Evolutionary conservation across 1,140 invertebrate genomes (phyloP), one percentile per base, ranked within the genome.

Genomic region (Wasmannia auropunctata): DNA sequence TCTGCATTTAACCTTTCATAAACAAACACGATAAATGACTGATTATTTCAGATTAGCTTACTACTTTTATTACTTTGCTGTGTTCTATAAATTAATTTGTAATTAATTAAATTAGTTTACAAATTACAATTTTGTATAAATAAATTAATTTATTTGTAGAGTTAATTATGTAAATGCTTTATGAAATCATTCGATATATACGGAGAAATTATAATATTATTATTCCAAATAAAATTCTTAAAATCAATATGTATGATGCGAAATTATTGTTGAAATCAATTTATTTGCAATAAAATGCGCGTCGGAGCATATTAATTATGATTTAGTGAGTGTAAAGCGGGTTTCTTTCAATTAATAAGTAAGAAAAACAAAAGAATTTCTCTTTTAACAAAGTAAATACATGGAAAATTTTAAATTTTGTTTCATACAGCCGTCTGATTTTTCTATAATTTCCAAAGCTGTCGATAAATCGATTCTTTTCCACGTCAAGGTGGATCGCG

Each of bases 91-190:
- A 76, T 76, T n/a, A 60, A 76, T 76, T 60, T 31, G 31, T 31
- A 16, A 34, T 72, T 11, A 74, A 74, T 54, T 37, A 56, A 56
- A 16, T 37, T 25, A 25, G 28, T 37, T 46, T n/a, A 19, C 10
- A 34, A 62, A 77, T 62, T 43, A 46, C 25, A 22, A 7, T 63
- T n/a, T n/a, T 77, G 63, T 14, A 63, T 25, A 67, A 3, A 67
- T 62, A 62, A 77, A 62, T 77, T 11, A 77, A 46, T 43, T 63
- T 7, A 8, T 65, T 65, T 75, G 31, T 56, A n/a, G n/a, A 75
- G 19, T 28, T 62, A 43, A 76, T 76, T 76, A 62, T 62, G 54
- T 46, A 76, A 76, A 62, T 62, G 37, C 37, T 60, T 75, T 76
- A 63, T 31, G 14, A 25, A 60, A 76, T 58, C 16, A 60, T 58